Base-by-base conservation (phyloP, 2,113 vertebrate species). In the Talpa occidentalis region DNA sequence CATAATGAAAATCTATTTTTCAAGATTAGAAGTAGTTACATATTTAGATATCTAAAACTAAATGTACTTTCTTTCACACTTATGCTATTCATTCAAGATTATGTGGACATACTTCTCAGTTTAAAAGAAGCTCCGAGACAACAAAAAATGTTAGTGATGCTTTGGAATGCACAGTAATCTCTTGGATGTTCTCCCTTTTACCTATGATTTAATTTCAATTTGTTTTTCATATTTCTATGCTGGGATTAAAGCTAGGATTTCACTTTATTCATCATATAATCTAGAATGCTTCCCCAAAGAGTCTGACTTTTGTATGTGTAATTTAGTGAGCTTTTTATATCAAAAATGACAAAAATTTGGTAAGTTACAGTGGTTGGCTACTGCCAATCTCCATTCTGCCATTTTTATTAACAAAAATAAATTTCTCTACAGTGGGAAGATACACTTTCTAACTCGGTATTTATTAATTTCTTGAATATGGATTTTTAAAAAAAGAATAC, bases 331-430 rank as follows among this genome's bases (percentile, higher is more conserved):
- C 15, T 95, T 96, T 72, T 44, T 44, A 80, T 47, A 80, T 76
- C 60, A 93, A 84, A n/a, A 92, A 90, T 93, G 77, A 94, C 35
- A 91, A 93, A 94, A 83, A 78, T 70, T 81, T 1, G 22, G 32
- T 88, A 93, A 70, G 81, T 85, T 84, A 85, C 7, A 95, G 60
- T 88, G 40, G 54, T 44, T 93, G 76, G 54, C 62, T 84, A 86
- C 44, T 72, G 40, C 14, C 54, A 93, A 49, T 84, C 12, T 79
- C 80, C 10, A 70, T 92, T 74, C n/a, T 69, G 49, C 82, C 42
- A 73, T 15, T 91, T 90, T 93, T 70, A 90, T 82, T 93, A 95
- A 91, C 60, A 54, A 86, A 91, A 91, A 73, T 62, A 90, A 95
- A 84, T 95, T 90, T 5, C 77, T 93, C 37, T 77, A 44, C 54